A percentile compares a stretch with the other conserved stretches of the same genome.
phyloP scores from a whole-genome alignment of 1,140 invertebrate genomes.

The Ceratoteleas bidentatus region DNA sequence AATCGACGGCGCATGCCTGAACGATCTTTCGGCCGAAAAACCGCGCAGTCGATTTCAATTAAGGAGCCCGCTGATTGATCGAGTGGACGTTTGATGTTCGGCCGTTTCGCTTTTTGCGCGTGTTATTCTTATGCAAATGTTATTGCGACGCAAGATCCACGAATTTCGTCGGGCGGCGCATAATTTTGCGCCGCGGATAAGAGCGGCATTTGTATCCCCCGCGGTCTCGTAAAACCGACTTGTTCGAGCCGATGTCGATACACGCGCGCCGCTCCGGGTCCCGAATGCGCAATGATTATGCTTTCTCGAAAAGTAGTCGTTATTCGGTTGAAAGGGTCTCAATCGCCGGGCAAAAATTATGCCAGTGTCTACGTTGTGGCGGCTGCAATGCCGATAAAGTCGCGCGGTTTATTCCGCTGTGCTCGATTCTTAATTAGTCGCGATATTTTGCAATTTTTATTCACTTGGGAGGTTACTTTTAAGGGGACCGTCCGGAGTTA shows the following conservation, averaged over 20 bases:
- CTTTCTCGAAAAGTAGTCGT: constrained; percentile 48
- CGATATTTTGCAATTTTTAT: no score
- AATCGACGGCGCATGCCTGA: no score
- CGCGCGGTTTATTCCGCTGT: background rate
- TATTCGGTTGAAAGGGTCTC: constrained; percentile 41
- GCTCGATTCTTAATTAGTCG: no score
- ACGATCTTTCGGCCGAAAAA: no score
- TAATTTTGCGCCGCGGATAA: constrained; percentile 36
- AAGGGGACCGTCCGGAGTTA: no score
- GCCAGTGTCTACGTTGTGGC: constrained; percentile 30
- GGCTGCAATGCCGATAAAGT: constrained; percentile 40
- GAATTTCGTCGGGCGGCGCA: constrained; percentile 8
- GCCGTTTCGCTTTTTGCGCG: no score
- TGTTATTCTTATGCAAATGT: no score
- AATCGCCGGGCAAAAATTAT: constrained; percentile 38
- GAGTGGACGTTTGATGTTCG: no score
- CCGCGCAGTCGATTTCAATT: no score
- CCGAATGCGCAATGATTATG: constrained; percentile 49
- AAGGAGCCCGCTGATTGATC: no score
- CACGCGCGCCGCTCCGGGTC: constrained; percentile 1
- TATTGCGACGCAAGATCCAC: no score
- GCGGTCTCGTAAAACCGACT: constrained; percentile 48
- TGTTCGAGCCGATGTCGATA: constrained; percentile 52
- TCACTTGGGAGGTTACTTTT: no score
- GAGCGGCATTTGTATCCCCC: constrained; percentile 38